phyloP scores from a whole-genome alignment of 2,888 invertebrate genomes.

The Euproctis similis region DNA sequence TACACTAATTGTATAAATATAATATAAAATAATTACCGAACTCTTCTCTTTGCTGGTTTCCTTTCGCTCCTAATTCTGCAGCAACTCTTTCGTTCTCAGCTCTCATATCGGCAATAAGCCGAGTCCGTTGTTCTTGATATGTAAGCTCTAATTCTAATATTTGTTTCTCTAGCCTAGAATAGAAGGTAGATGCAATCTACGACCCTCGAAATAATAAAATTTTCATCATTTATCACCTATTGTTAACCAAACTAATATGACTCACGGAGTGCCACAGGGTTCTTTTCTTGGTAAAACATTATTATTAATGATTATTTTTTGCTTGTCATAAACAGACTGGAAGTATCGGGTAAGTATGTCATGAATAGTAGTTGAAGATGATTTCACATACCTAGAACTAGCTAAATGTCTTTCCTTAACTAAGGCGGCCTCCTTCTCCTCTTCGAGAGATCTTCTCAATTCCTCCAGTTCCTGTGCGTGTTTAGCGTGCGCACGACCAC shows the following conservation, averaged over 20 bases:
- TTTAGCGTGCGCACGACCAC: conserved; percentile 51
- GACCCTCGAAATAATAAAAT: too few relatives aligned
- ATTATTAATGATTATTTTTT: too few relatives aligned
- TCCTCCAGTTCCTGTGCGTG: conserved; percentile 61
- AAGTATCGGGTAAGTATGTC: too few relatives aligned
- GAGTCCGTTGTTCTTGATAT: conserved; percentile 61
- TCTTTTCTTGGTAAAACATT: too few relatives aligned
- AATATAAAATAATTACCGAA: conserved; percentile 29
- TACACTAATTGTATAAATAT: background rate
- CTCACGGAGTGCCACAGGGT: too few relatives aligned
- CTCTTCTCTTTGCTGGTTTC: conserved; percentile 49
- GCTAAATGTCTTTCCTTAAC: conserved; percentile 62
- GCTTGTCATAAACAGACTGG: too few relatives aligned
- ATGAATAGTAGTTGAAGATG: too few relatives aligned
- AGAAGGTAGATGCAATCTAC: too few relatives aligned
- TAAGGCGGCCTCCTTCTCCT: conserved; percentile 57
- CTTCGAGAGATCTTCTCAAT: conserved; percentile 74
- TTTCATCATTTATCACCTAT: too few relatives aligned
- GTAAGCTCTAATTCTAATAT: conserved; percentile 57
- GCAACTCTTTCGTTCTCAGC: conserved; percentile 80
- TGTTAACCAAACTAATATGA: background rate
- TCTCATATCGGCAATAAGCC: conserved; percentile 78
- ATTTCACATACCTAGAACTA: conserved; percentile 62
- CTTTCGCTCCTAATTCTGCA: conserved; percentile 77
- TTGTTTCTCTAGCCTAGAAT: conserved; percentile 57